Evolutionary conservation across 2,888 invertebrate species (phyloP).

Genomic region (Panorpa germanica): DNA sequence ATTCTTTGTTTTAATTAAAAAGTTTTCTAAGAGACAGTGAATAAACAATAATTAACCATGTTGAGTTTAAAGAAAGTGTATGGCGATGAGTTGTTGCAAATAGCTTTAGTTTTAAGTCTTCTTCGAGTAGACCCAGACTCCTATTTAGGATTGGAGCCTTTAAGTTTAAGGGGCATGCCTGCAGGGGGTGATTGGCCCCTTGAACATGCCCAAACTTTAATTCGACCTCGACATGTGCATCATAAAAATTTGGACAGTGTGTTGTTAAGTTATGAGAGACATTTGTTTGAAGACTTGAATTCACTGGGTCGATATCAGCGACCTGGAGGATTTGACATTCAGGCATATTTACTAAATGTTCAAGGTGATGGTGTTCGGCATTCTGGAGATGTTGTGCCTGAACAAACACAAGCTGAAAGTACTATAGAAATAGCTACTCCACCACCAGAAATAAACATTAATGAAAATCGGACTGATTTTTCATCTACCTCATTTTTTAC

Average conservation of each 20-base stretch:
- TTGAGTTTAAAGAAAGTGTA: slow-evolving; percentile 66
- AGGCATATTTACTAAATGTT: slow-evolving; percentile 44
- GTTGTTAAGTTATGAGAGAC: slow-evolving; percentile 49
- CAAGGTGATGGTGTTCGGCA: slow-evolving; percentile 17
- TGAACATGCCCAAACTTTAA: slow-evolving; percentile 32
- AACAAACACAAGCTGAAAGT: slow-evolving; percentile 21
- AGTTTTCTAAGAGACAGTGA: too few species aligned
- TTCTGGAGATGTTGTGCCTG: slow-evolving; percentile 14
- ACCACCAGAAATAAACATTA: too few species aligned
- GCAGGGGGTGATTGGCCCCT: slow-evolving; percentile 44
- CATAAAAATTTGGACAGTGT: slow-evolving; percentile 55
- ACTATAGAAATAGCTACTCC: too few species aligned
- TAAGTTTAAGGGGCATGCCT: slow-evolving; percentile 28
- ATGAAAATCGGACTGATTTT: too few species aligned
- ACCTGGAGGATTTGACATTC: too few species aligned
- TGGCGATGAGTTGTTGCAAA: slow-evolving; percentile 61
- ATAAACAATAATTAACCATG: slow-evolving; percentile 28
- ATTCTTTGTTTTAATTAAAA: too few species aligned
- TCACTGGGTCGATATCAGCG: slow-evolving; percentile 46
- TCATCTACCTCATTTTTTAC: too few species aligned
- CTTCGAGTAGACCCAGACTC: slow-evolving; percentile 57
- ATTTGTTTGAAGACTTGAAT: slow-evolving; percentile 52
- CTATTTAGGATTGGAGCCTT: slow-evolving; percentile 37
- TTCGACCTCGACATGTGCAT: slow-evolving; percentile 42
- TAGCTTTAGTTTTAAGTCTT: slow-evolving; percentile 64